A percentile compares a stretch with the other conserved stretches of the same genome.
Conservation (phyloP, 2,113 vertebrate genomes). For the Baryphthengus martii region DNA sequence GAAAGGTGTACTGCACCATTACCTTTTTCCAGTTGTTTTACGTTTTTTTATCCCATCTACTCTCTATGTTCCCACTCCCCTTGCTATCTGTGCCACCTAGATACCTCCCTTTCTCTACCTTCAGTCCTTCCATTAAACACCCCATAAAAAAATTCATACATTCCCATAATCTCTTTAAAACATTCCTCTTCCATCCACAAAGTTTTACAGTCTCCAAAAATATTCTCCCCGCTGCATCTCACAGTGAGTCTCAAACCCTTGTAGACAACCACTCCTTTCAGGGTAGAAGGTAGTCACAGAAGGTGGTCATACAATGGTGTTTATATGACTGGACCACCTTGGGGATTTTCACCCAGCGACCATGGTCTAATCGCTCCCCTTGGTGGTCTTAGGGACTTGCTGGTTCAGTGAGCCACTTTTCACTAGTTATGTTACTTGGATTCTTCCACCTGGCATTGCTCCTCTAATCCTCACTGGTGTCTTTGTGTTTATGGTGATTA, state of each 20-base stretch:
- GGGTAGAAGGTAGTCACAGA: accelerated
- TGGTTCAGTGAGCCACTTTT: background rate
- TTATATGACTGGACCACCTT: background rate
- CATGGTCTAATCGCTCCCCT: background rate
- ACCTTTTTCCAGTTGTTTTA: background rate
- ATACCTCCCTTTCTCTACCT: background rate
- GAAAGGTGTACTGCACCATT: background rate
- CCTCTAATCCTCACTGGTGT: background rate
- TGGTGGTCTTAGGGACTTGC: background rate
- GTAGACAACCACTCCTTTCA: background rate
- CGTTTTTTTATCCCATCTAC: background rate
- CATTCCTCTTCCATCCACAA: background rate
- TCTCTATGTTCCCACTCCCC: no score
- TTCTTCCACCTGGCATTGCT: background rate
- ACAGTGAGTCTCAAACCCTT: background rate
- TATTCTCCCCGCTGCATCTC: background rate
- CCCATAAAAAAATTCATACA: background rate
- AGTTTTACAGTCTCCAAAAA: background rate
- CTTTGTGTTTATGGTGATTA: background rate
- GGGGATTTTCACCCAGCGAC: background rate
- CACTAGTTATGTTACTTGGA: background rate
- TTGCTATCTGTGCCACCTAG: background rate
- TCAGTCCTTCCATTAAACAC: background rate
- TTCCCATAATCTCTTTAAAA: background rate
- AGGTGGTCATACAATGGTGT: background rate